Percentiles rank a stretch among this genome's conserved stretches.
phyloP scores from a whole-genome alignment of 2,888 invertebrate species.

The Chloromyia formosa region DNA sequence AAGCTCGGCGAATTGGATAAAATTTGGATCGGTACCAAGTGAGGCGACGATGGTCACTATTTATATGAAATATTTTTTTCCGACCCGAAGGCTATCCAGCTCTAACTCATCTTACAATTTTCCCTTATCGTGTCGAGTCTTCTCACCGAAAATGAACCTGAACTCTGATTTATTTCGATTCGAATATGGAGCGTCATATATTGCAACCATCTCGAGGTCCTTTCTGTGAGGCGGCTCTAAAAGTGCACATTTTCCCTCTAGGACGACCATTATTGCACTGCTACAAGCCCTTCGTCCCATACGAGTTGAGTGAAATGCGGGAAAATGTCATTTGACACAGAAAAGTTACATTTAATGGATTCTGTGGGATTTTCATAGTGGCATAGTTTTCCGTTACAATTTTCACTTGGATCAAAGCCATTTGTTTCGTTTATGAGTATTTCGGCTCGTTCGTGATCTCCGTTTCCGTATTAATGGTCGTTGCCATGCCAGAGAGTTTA shows the following conservation, averaged over 20 bases:
- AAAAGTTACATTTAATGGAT: conserved; percentile 43
- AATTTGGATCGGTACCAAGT: conserved; percentile 41
- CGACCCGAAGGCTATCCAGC: background rate
- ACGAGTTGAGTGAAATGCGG: background rate
- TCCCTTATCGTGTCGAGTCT: background rate
- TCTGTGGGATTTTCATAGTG: conserved; percentile 32
- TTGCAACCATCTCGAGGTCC: background rate
- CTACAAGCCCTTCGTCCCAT: background rate
- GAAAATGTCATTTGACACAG: conserved; percentile 39
- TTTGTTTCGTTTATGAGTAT: conserved; percentile 26
- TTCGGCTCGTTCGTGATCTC: background rate
- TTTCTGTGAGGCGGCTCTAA: background rate
- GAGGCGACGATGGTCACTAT: conserved; percentile 25
- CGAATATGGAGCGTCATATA: conserved; percentile 22
- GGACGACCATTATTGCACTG: background rate
- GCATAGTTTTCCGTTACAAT: conserved; percentile 22
- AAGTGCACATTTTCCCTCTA: background rate
- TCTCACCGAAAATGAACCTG: conserved; percentile 19
- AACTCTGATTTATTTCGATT: conserved; percentile 40
- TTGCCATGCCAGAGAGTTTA: background rate
- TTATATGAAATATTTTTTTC: conserved; percentile 14
- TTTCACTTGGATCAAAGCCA: conserved; percentile 38
- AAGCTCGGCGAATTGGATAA: conserved; percentile 16
- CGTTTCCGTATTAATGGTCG: background rate
- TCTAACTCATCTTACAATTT: background rate